Base-by-base conservation (phyloP, 2,888 invertebrate genomes). In the Thereva nobilitata region DNA sequence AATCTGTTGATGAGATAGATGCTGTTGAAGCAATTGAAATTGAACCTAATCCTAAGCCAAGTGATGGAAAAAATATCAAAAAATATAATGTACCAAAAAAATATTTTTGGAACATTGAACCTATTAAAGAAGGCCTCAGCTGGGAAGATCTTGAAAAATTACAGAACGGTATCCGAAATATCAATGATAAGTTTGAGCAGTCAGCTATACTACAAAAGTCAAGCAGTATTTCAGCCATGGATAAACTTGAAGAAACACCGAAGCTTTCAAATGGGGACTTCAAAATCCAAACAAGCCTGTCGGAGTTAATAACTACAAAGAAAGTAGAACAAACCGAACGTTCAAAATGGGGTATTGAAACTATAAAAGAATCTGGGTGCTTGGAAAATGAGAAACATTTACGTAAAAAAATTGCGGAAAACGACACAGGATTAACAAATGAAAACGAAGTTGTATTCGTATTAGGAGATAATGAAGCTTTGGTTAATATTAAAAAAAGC, bases 401-500 rank as follows among this genome's bases (percentile, higher is more conserved):
- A 41, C 75, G 74, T 66, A 76, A 76, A 67, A 76, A 77, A 66
- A 71, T 72, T 9, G 74, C 77, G 5, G 76, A 78, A 66, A 73
- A 75, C 4, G 75, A 75, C 7, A 47, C 37, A 57, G 7, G 8
- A 8, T 7, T 41, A 61, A 35, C 74, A 74, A n/a, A 75, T 73
- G 38, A 72, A 70, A 4, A 75, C 74, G 76, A 78, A 40, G 90
- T 90, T 0, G 82, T 90, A 6, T 90, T 90, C 77, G 87, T 89
- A 4, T 77, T 90, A 54, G 90, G 90, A 23, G 90, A 90, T 67
- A 84, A 89, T 74, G 90, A 90, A 71, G 84, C 86, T 72, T 76
- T 89, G 45, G 84, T 89, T 4, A 87, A 87, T 50, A 76, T 89
- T 53, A 89, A 88, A 73, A 82, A 78, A 69, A 81, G 78, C 68